Conservation (phyloP, 2,888 invertebrate genomes). For the Amorpha juglandis region DNA sequence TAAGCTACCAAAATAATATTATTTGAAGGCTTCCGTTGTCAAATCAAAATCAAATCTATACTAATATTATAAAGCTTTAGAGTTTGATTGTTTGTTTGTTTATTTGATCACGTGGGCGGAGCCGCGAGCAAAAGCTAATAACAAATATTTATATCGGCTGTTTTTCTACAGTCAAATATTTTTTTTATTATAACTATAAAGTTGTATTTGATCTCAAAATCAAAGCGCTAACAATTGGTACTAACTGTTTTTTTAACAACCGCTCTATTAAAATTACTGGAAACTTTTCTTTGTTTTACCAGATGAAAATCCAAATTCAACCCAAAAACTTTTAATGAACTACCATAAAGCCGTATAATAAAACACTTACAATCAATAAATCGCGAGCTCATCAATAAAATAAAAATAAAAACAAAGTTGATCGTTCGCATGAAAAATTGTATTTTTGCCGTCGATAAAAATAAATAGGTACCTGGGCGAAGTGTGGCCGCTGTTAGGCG, state of each 20-base stretch:
- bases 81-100: no score
- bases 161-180: no score
- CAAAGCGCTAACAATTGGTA: background rate
- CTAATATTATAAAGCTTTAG: no score
- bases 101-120: no score
- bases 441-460: slow-evolving; percentile 68
- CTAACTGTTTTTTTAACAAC: slow-evolving; percentile 4
- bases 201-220: background rate
- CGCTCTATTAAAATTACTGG: slow-evolving; percentile 1
- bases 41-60: no score
- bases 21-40: no score
- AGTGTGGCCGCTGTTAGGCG: slow-evolving; percentile 74
- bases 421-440: slow-evolving; percentile 37
- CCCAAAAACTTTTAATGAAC: slow-evolving; percentile 5
- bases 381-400: slow-evolving; percentile 28
- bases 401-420: slow-evolving; percentile 38
- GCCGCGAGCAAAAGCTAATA: no score
- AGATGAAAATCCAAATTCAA: background rate
- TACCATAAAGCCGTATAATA: background rate
- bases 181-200: background rate
- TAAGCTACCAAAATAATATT: no score
- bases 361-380: slow-evolving; percentile 31
- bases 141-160: no score
- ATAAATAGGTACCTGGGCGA: slow-evolving; percentile 69
- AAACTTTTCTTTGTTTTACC: slow-evolving; percentile 20